Base-by-base conservation (phyloP, 2,797 vertebrate genomes). In the Tokudaia muenninki region DNA sequence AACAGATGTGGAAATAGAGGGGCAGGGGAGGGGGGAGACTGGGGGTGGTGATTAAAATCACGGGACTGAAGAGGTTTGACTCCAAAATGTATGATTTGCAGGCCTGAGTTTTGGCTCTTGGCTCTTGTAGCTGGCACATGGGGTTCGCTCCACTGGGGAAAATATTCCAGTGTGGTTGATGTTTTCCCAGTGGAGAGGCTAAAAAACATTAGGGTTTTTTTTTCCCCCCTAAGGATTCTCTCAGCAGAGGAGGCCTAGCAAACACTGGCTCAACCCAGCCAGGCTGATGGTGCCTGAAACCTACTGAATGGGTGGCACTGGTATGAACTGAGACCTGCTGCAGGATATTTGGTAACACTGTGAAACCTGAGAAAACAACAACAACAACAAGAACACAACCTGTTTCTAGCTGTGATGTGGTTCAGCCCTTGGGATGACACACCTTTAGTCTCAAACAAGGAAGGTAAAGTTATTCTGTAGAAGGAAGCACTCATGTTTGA, bases 101-200 rank as follows among this genome's bases (percentile, higher is more conserved):
- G 44, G 0, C 0, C 67, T 22, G 59, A 41, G 31, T 63, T 50
- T 10, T 67, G 92, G 92, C 81, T 44, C 12, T 10, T 67, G 92
- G 92, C 81, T 44, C 12, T 0, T 4, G 50, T 10, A 31, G 70
- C 61, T 29, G 84, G 91, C 61, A 52, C 52, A 31, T 4, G n/a
- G 44, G 50, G 37, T 29, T 84, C 81, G 77, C 94, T 87, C 89
- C 47, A 87, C 63, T 1, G 84, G 70, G 93, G 24, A 34, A 63
- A 92, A 67, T 50, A 83, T 95, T 94, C 90, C 89, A 96, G 86
- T 29, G 52, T 50, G 75, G 92, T 9, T 57, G 80, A 80, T 37
- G 78, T 70, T 96, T 37, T 90, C 61, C 70, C 89, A n/a, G 0
- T 6, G n/a, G n/a, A 84, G 61, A 47, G 80, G 89, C 50, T 74